Evolutionary conservation across 1,140 invertebrate genomes (phyloP).

Genomic region (Lordiphosa collinella): DNA sequence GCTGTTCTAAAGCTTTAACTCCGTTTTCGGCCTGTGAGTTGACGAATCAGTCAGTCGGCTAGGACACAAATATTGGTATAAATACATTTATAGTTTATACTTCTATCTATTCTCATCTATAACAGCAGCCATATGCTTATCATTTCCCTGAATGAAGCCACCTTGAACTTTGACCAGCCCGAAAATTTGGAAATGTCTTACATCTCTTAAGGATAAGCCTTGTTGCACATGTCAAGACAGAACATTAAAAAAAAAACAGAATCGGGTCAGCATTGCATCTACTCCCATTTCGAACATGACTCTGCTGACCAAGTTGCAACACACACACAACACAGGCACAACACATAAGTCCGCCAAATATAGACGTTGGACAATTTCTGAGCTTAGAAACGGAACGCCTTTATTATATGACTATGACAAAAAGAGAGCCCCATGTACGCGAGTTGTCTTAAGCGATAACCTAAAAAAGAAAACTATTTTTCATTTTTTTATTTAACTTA

Average conservation of each 20-base stretch:
- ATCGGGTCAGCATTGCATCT: slow-evolving; percentile 46
- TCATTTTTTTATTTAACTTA: slow-evolving; percentile 18
- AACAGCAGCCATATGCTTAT: not conserved
- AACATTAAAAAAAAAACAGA: slow-evolving; percentile 11
- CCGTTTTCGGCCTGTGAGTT: too few relatives aligned
- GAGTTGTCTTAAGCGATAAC: slow-evolving; percentile 65
- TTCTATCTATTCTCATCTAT: not conserved
- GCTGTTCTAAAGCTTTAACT: too few relatives aligned
- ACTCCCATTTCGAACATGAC: slow-evolving; percentile 36
- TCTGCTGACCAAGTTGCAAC: not conserved
- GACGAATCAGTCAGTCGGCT: too few relatives aligned
- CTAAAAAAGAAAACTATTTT: slow-evolving; percentile 66
- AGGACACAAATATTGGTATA: too few relatives aligned
- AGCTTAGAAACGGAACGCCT: slow-evolving; percentile 54
- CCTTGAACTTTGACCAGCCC: slow-evolving; percentile 63
- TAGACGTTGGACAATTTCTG: slow-evolving; percentile 69
- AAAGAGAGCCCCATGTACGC: slow-evolving; percentile 29
- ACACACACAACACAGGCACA: slow-evolving; percentile 3
- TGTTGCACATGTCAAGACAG: slow-evolving; percentile 59
- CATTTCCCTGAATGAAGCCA: not conserved
- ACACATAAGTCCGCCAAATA: slow-evolving; percentile 47
- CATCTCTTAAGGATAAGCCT: slow-evolving; percentile 55
- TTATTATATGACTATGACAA: slow-evolving; percentile 63
- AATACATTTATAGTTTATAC: too few relatives aligned
- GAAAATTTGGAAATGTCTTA: slow-evolving; percentile 47